Evolutionary conservation across 2,888 invertebrate species (phyloP), one percentile per base, ranked within the genome.

Genomic region (Leptinotarsa tumamoca): DNA sequence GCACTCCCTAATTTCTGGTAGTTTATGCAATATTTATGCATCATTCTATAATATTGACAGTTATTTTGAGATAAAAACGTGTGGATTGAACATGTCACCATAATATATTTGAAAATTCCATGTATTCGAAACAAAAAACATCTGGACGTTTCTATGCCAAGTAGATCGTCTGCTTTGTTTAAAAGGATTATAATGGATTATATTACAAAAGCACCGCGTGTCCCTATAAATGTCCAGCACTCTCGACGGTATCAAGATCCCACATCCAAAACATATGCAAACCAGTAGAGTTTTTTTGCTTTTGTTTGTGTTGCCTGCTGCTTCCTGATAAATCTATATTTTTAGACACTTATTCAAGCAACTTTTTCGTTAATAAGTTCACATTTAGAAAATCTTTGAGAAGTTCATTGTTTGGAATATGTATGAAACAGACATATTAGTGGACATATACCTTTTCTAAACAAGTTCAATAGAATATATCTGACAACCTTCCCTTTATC

Each of bases 141-240:
- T 72, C 76, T 79, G 79, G 63, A 56, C 71, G 71, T 78, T 75
- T 71, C 75, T 75, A 79, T 54, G 71, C 73, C 75, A 72, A 76
- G 75, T 73, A 74, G 81, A 78, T 81, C 80, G 82, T 81, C 83
- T 82, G 82, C 74, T 78, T 82, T 80, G 78, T 82, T 80, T 81
- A 80, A 83, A 81, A 78, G 81, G 80, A 80, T 83, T 83, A 82
- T 76, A 71, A 73, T 74, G 76, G 79, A 84, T 84, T 82, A 77
- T 72, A 78, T 84, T 84, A 80, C 84, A 84, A 82, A 83, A 80
- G 82, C 78, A 79, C 83, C 83, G 83, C 84, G 61, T 70, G 67
- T 76, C 51, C 78, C 75, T 78, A 71, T 80, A 78, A 78, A 80
- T 80, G 82, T 80, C 82, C 81, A 74, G 79, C 79, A 79, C 80